Base-by-base conservation (phyloP, 2,797 vertebrate genomes). In the Hoplostethus atlanticus region DNA sequence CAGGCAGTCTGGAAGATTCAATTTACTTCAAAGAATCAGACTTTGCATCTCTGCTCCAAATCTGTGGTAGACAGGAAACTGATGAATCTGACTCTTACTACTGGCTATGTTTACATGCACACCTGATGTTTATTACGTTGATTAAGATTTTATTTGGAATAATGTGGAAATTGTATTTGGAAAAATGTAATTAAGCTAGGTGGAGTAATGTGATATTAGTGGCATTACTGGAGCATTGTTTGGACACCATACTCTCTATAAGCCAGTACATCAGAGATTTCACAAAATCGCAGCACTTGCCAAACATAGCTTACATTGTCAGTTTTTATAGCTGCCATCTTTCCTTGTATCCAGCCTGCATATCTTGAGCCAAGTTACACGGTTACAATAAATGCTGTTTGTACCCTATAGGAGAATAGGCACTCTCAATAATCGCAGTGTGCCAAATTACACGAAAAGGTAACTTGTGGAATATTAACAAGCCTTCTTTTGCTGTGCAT, bases 391-490 rank as follows among this genome's bases (percentile, higher is more conserved):
- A 74, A 81, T 15, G 25, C 21, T 53, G 31, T 62, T 68, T 60
- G 55, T 7, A 42, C 46, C 48, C 54, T 63, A 56, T 16, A 46
- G 17, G n/a, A 50, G 17, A 12, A 55, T 64, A 72, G 15, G 38
- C 64, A 53, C 46, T 55, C 31, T 84, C 59, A 64, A 71, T 42
- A 54, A 70, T 59, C n/a, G 0, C 28, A 68, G 38, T 51, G 58
- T 60, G 63, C 55, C 71, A 67, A 81, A 73, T 69, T 3, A 72
- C 48, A 77, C 77, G 46, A 70, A 76, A 68, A 36, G 70, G 52
- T 63, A 15, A 69, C 71, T 77, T 48, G 66, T 17, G 21, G 46
- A 83, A 58, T 38, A 67, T 64, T 68, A 73, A 68, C 17, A 46
- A 28, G 42, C 28, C 57, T 65, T 71, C 30, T 71, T 70, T 56